Percentiles rank a stretch among this genome's conserved stretches.
Conservation (phyloP, 2,113 vertebrate species). For the Ammodytes dubius region DNA sequence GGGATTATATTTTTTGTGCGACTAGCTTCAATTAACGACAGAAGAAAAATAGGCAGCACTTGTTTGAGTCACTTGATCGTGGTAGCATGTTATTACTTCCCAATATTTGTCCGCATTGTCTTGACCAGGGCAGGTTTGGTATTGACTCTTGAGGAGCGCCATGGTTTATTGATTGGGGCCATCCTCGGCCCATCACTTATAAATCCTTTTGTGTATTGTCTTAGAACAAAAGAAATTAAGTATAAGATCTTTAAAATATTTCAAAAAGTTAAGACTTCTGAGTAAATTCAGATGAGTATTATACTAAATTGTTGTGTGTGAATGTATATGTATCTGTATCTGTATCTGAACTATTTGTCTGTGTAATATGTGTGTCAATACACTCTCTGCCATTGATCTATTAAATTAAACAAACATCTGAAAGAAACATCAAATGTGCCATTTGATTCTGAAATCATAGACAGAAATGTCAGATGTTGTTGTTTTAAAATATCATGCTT, state of each 20-base stretch:
- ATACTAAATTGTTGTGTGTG: too few species aligned
- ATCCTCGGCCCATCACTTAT: slow-evolving; percentile 55
- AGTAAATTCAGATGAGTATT: not conserved
- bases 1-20: slow-evolving; percentile 33
- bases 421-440: too few species aligned
- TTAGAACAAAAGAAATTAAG: slow-evolving; percentile 56
- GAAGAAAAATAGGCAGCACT: slow-evolving; percentile 58
- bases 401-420: too few species aligned
- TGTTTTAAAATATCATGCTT: too few species aligned
- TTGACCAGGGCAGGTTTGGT: slow-evolving; percentile 58
- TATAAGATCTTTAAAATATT: slow-evolving; percentile 26
- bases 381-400: too few species aligned
- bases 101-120: slow-evolving; percentile 27
- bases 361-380: too few species aligned
- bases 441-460: too few species aligned
- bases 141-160: slow-evolving; percentile 32
- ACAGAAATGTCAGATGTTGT: too few species aligned
- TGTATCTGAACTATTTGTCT: too few species aligned
- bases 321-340: too few species aligned
- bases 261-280: not conserved
- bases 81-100: slow-evolving; percentile 55
- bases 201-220: slow-evolving; percentile 69
- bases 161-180: slow-evolving; percentile 36
- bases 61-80: slow-evolving; percentile 68
- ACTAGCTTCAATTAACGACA: slow-evolving; percentile 23